Evolutionary conservation across 2,888 invertebrate genomes (phyloP).

Genomic region (Antitype chi): DNA sequence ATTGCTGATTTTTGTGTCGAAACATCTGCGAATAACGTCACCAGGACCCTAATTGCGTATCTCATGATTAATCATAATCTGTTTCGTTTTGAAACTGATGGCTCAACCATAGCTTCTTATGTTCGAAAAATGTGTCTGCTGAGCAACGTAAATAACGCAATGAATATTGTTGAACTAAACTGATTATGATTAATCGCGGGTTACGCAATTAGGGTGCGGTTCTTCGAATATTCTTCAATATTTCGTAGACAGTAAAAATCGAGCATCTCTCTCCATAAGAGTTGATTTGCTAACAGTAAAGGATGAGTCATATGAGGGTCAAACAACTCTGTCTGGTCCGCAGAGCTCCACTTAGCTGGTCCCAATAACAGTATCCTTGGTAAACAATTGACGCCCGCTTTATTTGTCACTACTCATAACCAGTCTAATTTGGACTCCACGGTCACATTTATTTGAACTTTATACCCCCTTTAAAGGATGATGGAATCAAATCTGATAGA

Average conservation of each 20-base stretch:
- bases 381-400: conserved; percentile 46
- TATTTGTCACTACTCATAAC: conserved; percentile 37
- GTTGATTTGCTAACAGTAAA: conserved; percentile 56
- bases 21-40: background rate
- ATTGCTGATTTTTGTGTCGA: background rate
- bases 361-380: conserved; percentile 50
- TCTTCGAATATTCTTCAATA: background rate
- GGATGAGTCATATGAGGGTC: conserved; percentile 65
- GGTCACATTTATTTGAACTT: conserved; percentile 43
- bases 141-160: too few relatives aligned
- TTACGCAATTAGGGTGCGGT: too few relatives aligned
- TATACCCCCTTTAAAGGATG: conserved; percentile 55
- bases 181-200: too few relatives aligned
- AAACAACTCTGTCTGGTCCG: conserved; percentile 63
- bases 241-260: background rate
- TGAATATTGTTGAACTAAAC: too few relatives aligned
- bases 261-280: conserved; percentile 4
- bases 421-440: conserved; percentile 31
- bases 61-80: too few relatives aligned
- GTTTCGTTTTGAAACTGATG: too few relatives aligned
- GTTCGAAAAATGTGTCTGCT: too few relatives aligned
- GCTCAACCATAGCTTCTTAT: too few relatives aligned
- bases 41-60: too few relatives aligned
- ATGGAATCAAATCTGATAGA: conserved; percentile 31
- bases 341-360: conserved; percentile 55